Evolutionary conservation across 2,113 vertebrate genomes (phyloP), one percentile per base, ranked within the genome.

Genomic region (Lethenteron camtschaticum): DNA sequence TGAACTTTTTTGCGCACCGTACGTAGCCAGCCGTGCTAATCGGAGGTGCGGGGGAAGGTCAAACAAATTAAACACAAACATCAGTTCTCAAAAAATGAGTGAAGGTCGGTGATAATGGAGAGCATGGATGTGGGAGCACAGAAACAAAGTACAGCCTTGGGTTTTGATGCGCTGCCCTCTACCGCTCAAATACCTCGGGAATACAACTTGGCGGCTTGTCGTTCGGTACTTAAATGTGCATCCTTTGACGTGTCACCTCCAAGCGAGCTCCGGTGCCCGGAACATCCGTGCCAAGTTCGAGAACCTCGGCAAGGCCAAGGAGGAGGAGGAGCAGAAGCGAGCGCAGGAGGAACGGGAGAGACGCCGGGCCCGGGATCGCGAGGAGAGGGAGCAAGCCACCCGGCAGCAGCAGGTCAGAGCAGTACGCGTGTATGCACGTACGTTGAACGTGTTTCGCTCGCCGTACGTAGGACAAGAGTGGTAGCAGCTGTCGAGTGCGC

Each of bases 221-320:
- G 11, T 55, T n/a, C 57, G 8, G 14, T 16, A 12, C 41, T 3
- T 41, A 41, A 41, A 41, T 41, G 41, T 41, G 41, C 41, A 41
- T 41, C 41, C 41, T 41, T 41, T 41, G 41, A 41, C 41, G 41
- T 41, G 41, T 41, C 41, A 82, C 75, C 78, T 7, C 78, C 74
- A 66, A 77, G 81, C 73, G 58, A 77, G 80, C 57, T 77, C 79
- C 68, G 81, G 83, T 16, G 82, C 87, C 9, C 82, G 84, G 56
- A 87, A 83, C 56, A 79, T 97, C 70, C 86, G 86, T 74, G 83
- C 83, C 1, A 85, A 77, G 1, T 96, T 97, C 74, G 94, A 97
- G 71, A 83, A 76, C 76, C 82, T 94, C 83, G 89, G 87, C 9
- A 85, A 80, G 74, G 76, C 78, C 1, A 81, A 82, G 0, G 83